Base-by-base conservation (phyloP, 23 tunicate species). In the Aplidium turbinatum region DNA sequence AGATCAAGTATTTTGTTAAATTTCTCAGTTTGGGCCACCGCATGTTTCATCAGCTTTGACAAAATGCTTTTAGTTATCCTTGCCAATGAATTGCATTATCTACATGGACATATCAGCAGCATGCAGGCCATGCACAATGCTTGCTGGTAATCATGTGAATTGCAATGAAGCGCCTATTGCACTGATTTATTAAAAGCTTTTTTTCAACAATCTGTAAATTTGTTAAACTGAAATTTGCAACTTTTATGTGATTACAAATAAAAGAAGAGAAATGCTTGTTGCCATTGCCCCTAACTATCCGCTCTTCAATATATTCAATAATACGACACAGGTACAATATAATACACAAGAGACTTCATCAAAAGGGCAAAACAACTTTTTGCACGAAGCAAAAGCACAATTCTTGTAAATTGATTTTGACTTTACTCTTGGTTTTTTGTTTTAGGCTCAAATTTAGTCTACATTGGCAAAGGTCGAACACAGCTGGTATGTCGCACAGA, bases 401-500 rank as follows among this genome's bases (percentile, higher is more conserved):
- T 20, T 13, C 22, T 54, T 16, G n/a, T n/a, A 54, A 20, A 21
- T 11, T 11, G 21, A 25, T n/a, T 29, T 60, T 60, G 13, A 28
- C 35, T 60, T 4, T 60, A 27, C 9, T 9, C 7, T 60, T 26
- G 35, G 35, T 60, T 42, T 9, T 42, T 42, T 42, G 16, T 16
- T 42, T 42, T 42, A 16, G 11, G 50, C 50, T 16, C 11, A 42
- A 11, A 9, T 42, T 42, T 42, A 42, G 16, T 42, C 50, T 65
- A 65, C 27, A 29, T 65, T 38, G 72, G 72, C 19, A 65, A 65
- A 65, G 72, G 72, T 6, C 48, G 72, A 7, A 65, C 38, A 50
- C 72, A 65, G 22, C 7, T 65, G 19, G 72, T 65, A 5, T 65
- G 72, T 38, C 72, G 72, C 50, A 35, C 4, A 36, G 72, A 65